Evolutionary conservation across 2,113 vertebrate genomes (phyloP).

Genomic region (Cyanoramphus novaezelandiae): DNA sequence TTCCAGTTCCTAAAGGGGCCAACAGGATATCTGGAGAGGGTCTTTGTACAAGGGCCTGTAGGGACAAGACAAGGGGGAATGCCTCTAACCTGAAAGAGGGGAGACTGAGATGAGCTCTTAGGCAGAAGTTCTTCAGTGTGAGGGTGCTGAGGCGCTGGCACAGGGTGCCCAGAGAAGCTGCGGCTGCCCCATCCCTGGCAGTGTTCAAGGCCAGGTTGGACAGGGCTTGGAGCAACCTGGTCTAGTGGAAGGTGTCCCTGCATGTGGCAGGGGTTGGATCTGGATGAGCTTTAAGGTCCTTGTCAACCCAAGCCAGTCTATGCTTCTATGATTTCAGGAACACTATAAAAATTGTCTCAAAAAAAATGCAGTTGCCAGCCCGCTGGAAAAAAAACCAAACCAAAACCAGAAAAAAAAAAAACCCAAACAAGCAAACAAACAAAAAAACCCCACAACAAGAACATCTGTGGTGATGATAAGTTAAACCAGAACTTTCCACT

Average conservation of each 20-base stretch:
- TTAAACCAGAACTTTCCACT: not conserved
- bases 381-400: not conserved
- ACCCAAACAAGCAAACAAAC: not conserved
- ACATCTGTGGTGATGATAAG: not conserved
- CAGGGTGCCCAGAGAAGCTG: not conserved
- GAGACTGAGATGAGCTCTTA: not conserved
- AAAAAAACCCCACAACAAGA: accelerated
- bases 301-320: not conserved
- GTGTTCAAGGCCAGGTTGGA: not conserved
- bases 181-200: not conserved
- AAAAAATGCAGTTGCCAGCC: not conserved
- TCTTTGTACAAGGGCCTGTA: not conserved
- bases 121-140: not conserved
- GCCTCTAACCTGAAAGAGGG: not conserved
- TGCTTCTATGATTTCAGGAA: not conserved
- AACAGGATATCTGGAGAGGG: not conserved
- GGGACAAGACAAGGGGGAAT: not conserved
- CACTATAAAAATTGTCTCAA: accelerated
- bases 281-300: not conserved
- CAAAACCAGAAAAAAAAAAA: no score
- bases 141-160: not conserved
- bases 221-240: not conserved
- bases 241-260: not conserved
- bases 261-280: not conserved
- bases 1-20: not conserved